Percentiles rank a stretch among this genome's conserved stretches.
phyloP scores from a whole-genome alignment of 2,888 invertebrate species.

The Kryphioiulus occultus region DNA sequence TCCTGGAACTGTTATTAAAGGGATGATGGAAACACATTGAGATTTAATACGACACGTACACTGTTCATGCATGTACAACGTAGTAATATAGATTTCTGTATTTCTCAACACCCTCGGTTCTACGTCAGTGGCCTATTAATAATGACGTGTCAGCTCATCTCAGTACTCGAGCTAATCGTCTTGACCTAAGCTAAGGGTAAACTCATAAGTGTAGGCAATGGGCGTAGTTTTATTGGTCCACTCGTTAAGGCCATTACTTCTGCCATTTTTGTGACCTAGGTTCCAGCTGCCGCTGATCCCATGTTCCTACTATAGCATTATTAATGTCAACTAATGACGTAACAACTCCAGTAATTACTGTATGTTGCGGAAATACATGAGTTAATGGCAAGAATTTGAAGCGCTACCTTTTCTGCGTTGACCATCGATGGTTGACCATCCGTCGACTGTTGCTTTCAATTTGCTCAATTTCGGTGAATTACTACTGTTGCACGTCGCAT shows the following conservation, averaged over 20 bases:
- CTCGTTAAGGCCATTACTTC: not conserved
- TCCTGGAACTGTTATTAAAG: no score
- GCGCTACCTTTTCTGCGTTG: not conserved
- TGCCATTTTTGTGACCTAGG: not conserved
- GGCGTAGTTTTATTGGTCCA: not conserved
- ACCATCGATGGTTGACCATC: not conserved
- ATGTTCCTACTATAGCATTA: not conserved
- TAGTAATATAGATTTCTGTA: not conserved
- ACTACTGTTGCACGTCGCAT: not conserved
- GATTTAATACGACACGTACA: not conserved
- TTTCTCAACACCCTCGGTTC: not conserved
- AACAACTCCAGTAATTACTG: not conserved
- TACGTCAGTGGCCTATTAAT: not conserved
- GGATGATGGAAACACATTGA: no score
- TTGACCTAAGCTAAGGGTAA: constrained; percentile 36
- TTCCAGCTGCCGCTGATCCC: not conserved
- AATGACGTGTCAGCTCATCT: not conserved
- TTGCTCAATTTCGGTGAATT: not conserved
- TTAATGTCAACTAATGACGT: not conserved
- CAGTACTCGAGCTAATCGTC: not conserved
- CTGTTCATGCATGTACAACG: not conserved
- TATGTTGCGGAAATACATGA: no score
- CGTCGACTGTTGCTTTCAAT: not conserved
- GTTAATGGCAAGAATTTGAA: not conserved
- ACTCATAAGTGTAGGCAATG: not conserved